These are phyloP conservation scores for Peromyscus attwateri DNA, from an alignment of 2,797 vertebrate species.

Conservation along the genomic window DNA sequence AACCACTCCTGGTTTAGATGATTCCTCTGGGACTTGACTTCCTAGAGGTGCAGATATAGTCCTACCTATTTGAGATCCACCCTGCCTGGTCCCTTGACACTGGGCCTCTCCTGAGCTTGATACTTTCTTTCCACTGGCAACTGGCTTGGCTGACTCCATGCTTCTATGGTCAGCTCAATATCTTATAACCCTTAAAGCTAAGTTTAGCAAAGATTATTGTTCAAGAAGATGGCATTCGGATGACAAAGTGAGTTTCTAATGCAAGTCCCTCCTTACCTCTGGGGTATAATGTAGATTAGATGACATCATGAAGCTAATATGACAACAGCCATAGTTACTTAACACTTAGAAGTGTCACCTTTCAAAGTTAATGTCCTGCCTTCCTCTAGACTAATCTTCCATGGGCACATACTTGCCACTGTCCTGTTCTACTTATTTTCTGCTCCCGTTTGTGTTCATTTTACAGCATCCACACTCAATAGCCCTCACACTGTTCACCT, in stretches of 20 bases:
- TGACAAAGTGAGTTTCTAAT: conserved; percentile 3
- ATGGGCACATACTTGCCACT: not conserved
- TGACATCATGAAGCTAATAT: not conserved
- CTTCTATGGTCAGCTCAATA: not conserved
- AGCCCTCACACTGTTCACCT: not conserved
- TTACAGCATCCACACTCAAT: not conserved
- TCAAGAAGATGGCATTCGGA: not conserved
- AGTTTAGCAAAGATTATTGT: not conserved
- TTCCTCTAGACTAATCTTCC: not conserved
- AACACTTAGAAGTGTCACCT: not conserved
- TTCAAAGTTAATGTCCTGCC: not conserved
- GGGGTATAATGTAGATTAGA: no score
- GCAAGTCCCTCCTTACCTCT: not conserved
- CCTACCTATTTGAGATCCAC: not conserved
- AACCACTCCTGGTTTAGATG: not conserved
- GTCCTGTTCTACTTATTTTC: not conserved
- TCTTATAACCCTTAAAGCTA: not conserved
- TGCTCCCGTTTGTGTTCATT: not conserved
- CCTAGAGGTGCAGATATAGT: not conserved
- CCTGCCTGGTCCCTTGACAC: not conserved
- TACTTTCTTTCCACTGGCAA: not conserved
- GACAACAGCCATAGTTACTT: not conserved
- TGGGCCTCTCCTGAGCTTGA: not conserved
- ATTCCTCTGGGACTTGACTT: not conserved
- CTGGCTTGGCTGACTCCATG: not conserved